Evolutionary conservation across 2,113 vertebrate genomes (phyloP).

Genomic region (Anser brachyrhynchus): DNA sequence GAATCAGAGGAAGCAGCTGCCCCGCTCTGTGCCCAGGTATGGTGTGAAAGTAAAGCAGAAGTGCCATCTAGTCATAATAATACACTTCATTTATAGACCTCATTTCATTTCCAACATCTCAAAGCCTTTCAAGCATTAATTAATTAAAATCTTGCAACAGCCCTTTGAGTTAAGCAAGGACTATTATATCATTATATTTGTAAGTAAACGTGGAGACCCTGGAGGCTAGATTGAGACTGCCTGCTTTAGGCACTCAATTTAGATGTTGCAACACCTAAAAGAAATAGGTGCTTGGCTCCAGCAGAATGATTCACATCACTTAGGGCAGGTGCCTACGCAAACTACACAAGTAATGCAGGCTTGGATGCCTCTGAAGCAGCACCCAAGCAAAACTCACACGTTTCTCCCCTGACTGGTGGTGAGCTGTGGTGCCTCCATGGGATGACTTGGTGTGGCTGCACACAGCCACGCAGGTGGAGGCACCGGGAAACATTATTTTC

Average conservation of each 20-base stretch:
- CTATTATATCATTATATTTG: neutral
- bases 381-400: neutral
- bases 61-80: neutral
- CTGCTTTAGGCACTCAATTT: conserved; percentile 11
- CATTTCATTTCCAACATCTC: neutral
- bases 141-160: conserved; percentile 29
- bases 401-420: no score
- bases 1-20: neutral
- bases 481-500: conserved; percentile 12
- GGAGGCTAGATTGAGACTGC: conserved; percentile 3
- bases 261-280: conserved; percentile 24
- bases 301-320: conserved; percentile 26
- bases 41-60: conserved; percentile 20
- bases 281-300: neutral
- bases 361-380: conserved; percentile 3
- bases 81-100: neutral
- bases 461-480: neutral
- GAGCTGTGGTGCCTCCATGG: no score
- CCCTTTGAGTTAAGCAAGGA: neutral
- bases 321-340: neutral
- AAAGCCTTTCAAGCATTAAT: conserved; percentile 12
- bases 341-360: neutral
- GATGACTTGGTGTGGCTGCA: neutral
- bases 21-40: neutral
- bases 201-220: neutral